Percentiles rank a stretch among this genome's conserved stretches.
These are phyloP conservation scores for Celastrina argiolus DNA, from an alignment of 2,888 invertebrate species.

Conservation along the genomic window DNA sequence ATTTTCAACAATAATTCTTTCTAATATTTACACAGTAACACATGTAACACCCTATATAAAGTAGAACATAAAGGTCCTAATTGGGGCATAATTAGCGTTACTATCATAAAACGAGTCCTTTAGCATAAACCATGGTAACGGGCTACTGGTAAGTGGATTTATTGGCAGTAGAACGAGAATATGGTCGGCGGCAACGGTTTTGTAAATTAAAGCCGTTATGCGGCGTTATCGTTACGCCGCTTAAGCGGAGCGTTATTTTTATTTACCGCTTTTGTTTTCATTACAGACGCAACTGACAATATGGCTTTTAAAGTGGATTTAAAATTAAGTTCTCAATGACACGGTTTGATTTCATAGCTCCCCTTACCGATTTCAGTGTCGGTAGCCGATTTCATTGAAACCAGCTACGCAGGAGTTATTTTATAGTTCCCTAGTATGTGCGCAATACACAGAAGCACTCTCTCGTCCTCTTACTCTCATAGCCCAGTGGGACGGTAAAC, in stretches of 20 bases:
- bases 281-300: conserved; percentile 42
- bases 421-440: too few species aligned
- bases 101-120: conserved; percentile 27
- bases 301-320: conserved; percentile 20
- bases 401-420: too few species aligned
- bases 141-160: conserved; percentile 50
- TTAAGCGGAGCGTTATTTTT: conserved; percentile 42
- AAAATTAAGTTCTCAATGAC: not conserved
- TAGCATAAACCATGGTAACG: conserved; percentile 41
- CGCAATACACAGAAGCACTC: too few species aligned
- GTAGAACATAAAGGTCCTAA: not conserved
- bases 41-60: too few species aligned
- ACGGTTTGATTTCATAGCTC: too few species aligned
- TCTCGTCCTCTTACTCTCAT: too few species aligned
- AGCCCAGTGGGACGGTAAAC: too few species aligned
- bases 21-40: too few species aligned
- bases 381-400: too few species aligned
- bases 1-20: too few species aligned
- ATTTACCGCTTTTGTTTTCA: conserved; percentile 48
- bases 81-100: conserved; percentile 21
- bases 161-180: conserved; percentile 48
- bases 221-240: conserved; percentile 43
- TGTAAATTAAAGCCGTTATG: conserved; percentile 53
- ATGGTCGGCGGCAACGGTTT: conserved; percentile 51
- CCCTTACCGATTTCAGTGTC: too few species aligned